Percentiles rank a stretch among this genome's conserved stretches.
These are phyloP conservation scores for Drepana falcataria DNA, from an alignment of 2,888 invertebrate species.

Conservation along the genomic window DNA sequence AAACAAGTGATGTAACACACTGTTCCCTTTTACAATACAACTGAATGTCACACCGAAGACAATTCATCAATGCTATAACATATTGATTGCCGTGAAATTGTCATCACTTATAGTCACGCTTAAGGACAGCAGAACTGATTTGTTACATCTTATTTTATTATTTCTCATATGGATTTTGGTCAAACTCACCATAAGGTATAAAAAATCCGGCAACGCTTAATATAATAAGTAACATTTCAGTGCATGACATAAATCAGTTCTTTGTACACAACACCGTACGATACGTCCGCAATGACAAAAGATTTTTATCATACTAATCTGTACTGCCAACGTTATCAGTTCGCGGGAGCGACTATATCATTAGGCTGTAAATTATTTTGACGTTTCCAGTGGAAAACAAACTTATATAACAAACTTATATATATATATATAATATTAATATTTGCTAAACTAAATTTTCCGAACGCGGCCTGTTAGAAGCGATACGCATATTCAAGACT, in stretches of 20 bases:
- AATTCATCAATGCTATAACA: neutral
- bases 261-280: conserved; percentile 28
- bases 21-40: conserved; percentile 5
- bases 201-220: conserved; percentile 35
- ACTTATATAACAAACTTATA: conserved; percentile 18
- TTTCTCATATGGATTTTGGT: conserved; percentile 12
- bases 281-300: conserved; percentile 28
- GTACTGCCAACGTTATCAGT: conserved; percentile 48
- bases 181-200: conserved; percentile 51
- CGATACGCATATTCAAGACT: conserved; percentile 22
- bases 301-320: conserved; percentile 61
- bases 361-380: conserved; percentile 56
- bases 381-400: conserved; percentile 44
- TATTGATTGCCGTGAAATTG: neutral
- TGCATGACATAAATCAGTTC: conserved; percentile 18
- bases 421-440: conserved; percentile 14
- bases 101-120: too few species aligned
- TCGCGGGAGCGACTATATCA: conserved; percentile 46
- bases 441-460: conserved; percentile 18
- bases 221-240: conserved; percentile 45
- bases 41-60: conserved; percentile 1
- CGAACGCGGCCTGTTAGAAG: conserved; percentile 10
- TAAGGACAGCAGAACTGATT: neutral
- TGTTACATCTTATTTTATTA: neutral
- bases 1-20: conserved; percentile 45